phyloP scores from a whole-genome alignment of 2,888 invertebrate species.

The Drosophila neotestacea region DNA sequence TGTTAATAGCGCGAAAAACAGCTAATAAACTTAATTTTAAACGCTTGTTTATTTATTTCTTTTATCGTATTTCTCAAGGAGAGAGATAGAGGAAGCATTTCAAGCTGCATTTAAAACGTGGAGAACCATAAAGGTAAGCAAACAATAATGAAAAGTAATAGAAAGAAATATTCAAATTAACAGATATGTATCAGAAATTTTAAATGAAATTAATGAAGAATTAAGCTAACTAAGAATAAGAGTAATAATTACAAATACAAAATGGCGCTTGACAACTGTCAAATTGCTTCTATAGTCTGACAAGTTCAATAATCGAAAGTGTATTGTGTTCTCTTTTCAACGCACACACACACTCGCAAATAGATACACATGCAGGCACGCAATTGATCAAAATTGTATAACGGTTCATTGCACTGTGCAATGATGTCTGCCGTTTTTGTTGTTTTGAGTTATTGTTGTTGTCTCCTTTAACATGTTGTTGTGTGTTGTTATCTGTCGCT shows the following conservation, averaged over 20 bases:
- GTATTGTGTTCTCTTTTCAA: slow-evolving; percentile 48
- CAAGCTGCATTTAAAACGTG: slow-evolving; percentile 47
- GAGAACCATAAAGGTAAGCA: slow-evolving; percentile 40
- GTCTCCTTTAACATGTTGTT: slow-evolving; percentile 45
- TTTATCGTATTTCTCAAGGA: slow-evolving; percentile 37
- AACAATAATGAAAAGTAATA: slow-evolving; percentile 2
- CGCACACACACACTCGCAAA: slow-evolving; percentile 13
- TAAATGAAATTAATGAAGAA: too few relatives aligned
- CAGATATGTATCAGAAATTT: too few relatives aligned
- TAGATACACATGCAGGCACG: slow-evolving; percentile 10
- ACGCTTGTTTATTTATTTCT: slow-evolving; percentile 36
- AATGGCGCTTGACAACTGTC: slow-evolving; percentile 45
- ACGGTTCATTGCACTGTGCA: slow-evolving; percentile 66
- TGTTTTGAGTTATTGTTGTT: slow-evolving; percentile 30
- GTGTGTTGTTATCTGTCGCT: slow-evolving; percentile 24
- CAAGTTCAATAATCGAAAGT: slow-evolving; percentile 76
- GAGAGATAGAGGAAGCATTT: slow-evolving; percentile 32
- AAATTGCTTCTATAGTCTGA: slow-evolving; percentile 32
- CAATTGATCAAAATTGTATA: slow-evolving; percentile 50
- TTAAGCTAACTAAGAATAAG: too few relatives aligned
- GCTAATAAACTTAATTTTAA: slow-evolving; percentile 26
- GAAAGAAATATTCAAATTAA: slow-evolving; percentile 1
- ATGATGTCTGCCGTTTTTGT: slow-evolving; percentile 27
- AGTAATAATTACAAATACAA: slow-evolving; percentile 10
- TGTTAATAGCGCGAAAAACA: slow-evolving; percentile 29